phyloP scores from a whole-genome alignment of 2,888 invertebrate genomes.

The Ochropleura leucogaster region DNA sequence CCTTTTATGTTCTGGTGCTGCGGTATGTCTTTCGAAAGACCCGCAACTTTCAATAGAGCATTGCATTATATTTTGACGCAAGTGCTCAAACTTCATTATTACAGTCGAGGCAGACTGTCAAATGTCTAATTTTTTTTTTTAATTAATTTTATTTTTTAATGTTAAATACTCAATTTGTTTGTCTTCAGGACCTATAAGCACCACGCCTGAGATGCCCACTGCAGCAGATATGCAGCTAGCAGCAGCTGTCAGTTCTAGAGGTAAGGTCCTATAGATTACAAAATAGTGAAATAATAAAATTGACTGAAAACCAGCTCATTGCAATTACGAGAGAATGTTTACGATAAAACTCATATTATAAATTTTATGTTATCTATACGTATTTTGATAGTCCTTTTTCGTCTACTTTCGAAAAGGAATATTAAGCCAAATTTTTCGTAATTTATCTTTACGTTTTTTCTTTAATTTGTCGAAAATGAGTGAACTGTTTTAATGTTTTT shows the following conservation, averaged over 20 bases:
- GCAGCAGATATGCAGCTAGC: slow-evolving; percentile 88
- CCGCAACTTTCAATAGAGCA: no score
- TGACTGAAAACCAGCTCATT: neutral
- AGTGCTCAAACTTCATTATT: neutral
- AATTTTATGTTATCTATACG: slow-evolving; percentile 15
- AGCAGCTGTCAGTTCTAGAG: slow-evolving; percentile 85
- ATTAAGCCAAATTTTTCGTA: neutral
- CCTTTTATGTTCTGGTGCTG: no score
- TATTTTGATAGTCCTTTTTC: neutral
- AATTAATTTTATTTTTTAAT: no score
- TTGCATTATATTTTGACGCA: neutral
- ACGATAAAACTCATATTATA: neutral
- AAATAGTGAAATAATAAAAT: neutral
- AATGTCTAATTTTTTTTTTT: no score
- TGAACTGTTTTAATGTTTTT: slow-evolving; percentile 22
- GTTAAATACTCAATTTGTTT: slow-evolving; percentile 11
- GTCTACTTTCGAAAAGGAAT: slow-evolving; percentile 8
- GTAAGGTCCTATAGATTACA: slow-evolving; percentile 66
- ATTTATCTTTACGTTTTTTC: neutral
- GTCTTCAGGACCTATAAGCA: slow-evolving; percentile 85
- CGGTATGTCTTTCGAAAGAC: no score
- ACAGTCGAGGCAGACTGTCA: neutral
- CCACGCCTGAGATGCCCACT: slow-evolving; percentile 88
- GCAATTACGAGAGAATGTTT: slow-evolving; percentile 10
- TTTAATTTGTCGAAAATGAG: slow-evolving; percentile 13